Percentiles rank a stretch among this genome's conserved stretches.
phyloP scores from a whole-genome alignment of 2,888 invertebrate species.

The Phengaris alcon region DNA sequence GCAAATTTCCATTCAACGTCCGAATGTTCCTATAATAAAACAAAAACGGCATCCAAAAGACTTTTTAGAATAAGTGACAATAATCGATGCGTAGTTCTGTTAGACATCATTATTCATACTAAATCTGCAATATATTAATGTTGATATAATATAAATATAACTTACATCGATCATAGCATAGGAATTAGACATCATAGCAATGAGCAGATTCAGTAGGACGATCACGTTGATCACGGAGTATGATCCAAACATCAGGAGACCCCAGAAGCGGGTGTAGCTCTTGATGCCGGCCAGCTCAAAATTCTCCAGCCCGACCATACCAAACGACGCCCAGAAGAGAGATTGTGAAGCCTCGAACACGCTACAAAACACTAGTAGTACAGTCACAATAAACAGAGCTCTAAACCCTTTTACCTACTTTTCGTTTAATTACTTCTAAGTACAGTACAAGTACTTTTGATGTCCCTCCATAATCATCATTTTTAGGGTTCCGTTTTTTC shows the following conservation, averaged over 20 bases:
- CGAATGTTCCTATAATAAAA: conserved; percentile 86
- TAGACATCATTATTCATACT: no score
- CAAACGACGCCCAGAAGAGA: conserved; percentile 97
- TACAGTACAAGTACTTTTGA: no score
- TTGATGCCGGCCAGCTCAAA: conserved; percentile 94
- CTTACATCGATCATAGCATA: conserved; percentile 94
- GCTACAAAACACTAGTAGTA: conserved; percentile 67
- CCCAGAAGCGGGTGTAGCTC: conserved; percentile 95
- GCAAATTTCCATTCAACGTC: conserved; percentile 99
- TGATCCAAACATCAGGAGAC: conserved; percentile 96
- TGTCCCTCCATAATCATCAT: no score
- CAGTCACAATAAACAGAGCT: not conserved
- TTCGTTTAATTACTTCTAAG: no score
- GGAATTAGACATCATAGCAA: conserved; percentile 99
- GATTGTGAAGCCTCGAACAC: conserved; percentile 97
- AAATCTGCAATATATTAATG: no score
- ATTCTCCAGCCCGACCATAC: conserved; percentile 91
- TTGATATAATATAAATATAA: conserved; percentile 36
- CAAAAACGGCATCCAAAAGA: not conserved
- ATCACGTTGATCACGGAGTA: conserved; percentile 97
- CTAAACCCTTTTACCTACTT: no score
- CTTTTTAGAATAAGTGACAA: no score
- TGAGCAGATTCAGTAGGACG: conserved; percentile 94
- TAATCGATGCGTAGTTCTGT: no score
- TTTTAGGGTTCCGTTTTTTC: no score